phyloP scores from a whole-genome alignment of 2,797 vertebrate genomes.

The Anomalospiza imberbis region DNA sequence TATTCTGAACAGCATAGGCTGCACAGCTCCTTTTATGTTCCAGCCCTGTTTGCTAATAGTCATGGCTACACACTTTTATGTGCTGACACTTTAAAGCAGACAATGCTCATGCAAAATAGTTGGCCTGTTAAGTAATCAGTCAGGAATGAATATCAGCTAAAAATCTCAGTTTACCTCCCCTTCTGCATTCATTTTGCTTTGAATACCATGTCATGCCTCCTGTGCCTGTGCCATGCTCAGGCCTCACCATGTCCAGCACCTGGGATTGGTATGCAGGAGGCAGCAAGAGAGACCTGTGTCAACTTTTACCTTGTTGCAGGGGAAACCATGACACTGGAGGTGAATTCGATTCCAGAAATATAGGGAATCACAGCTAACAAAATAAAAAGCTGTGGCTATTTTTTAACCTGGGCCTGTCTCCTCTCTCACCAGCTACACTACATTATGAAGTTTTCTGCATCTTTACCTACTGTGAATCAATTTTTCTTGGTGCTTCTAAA shows the following conservation, averaged over 20 bases:
- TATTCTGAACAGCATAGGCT: background rate
- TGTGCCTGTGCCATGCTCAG: background rate
- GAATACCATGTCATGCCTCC: background rate
- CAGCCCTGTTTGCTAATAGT: slow-evolving; percentile 24
- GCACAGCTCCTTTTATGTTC: slow-evolving; percentile 21
- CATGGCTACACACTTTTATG: background rate
- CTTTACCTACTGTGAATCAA: background rate
- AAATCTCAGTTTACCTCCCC: background rate
- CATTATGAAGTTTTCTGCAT: background rate
- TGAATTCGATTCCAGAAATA: background rate
- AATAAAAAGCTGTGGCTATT: background rate
- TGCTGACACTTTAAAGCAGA: slow-evolving; percentile 23
- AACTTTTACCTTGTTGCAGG: background rate
- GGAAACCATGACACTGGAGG: background rate
- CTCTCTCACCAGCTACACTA: background rate
- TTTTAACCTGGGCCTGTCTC: background rate
- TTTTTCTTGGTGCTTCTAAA: background rate
- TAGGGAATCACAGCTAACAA: background rate
- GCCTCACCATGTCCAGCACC: fast-evolving
- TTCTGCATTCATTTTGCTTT: background rate
- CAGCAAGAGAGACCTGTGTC: background rate
- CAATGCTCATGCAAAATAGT: slow-evolving; percentile 20
- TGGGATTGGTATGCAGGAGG: background rate
- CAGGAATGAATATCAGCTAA: slow-evolving; percentile 6
- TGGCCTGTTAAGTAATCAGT: slow-evolving; percentile 21